Conservation (phyloP, 1,140 invertebrate species). For the Leptonema lineaticorne region DNA sequence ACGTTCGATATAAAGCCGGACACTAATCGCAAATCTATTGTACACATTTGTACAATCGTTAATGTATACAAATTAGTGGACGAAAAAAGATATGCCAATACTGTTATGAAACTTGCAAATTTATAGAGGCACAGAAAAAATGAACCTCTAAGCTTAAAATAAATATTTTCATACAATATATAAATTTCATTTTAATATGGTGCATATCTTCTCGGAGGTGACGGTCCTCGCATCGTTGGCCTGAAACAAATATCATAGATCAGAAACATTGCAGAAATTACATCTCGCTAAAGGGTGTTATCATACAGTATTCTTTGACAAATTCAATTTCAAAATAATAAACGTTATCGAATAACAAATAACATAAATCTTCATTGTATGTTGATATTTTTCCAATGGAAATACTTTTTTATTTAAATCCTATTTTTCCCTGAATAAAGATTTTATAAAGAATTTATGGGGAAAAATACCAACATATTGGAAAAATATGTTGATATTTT, state of each 20-base stretch:
- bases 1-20: too few relatives aligned
- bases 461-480: conserved; percentile 33
- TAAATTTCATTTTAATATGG: conserved; percentile 64
- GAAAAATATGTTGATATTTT: conserved; percentile 47
- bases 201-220: conserved; percentile 76
- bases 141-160: conserved; percentile 1
- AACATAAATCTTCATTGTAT: not conserved
- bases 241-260: conserved; percentile 53
- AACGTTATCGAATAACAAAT: conserved; percentile 22
- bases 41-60: not conserved
- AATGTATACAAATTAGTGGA: not conserved
- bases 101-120: not conserved
- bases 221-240: conserved; percentile 70
- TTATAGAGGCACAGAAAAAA: not conserved
- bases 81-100: not conserved
- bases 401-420: not conserved
- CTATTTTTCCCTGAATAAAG: conserved; percentile 5
- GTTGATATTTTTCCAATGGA: conserved; percentile 26
- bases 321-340: too few relatives aligned
- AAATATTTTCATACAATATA: not conserved
- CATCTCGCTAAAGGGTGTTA: too few relatives aligned
- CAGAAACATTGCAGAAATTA: too few relatives aligned
- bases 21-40: too few relatives aligned
- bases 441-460: conserved; percentile 17
- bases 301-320: too few relatives aligned